phyloP scores from a whole-genome alignment of 2,113 vertebrate species.

The Microtus montanus region DNA sequence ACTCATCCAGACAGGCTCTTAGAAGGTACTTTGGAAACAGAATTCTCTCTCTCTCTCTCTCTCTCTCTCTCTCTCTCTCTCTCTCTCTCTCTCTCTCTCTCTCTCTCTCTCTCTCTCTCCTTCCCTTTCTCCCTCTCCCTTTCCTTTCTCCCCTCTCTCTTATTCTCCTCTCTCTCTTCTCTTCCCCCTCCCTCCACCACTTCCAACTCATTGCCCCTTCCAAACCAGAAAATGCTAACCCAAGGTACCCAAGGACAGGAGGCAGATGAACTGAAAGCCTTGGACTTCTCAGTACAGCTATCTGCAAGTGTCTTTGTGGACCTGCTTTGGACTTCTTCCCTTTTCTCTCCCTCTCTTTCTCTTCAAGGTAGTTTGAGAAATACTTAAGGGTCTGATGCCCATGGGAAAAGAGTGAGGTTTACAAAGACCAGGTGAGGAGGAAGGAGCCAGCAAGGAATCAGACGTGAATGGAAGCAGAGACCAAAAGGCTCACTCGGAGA shows the following conservation, averaged over 20 bases:
- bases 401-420: not conserved
- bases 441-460: not conserved
- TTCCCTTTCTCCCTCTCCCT: not conserved
- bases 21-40: slow-evolving; percentile 35
- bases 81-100: not conserved
- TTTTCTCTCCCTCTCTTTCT: not conserved
- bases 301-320: not conserved
- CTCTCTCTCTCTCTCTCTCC: not conserved
- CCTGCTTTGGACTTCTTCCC: not conserved
- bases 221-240: slow-evolving; percentile 26
- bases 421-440: not conserved
- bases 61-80: too few species aligned
- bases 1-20: slow-evolving; percentile 1
- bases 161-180: too few species aligned
- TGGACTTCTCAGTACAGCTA: slow-evolving; percentile 15
- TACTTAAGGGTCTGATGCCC: not conserved
- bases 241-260: not conserved
- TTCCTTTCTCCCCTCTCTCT: not conserved
- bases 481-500: not conserved
- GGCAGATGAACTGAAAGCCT: not conserved
- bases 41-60: not conserved
- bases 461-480: not conserved
- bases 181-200: not conserved
- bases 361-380: slow-evolving; percentile 48
- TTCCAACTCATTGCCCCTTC: not conserved